Evolutionary conservation across 2,888 invertebrate species (phyloP), one percentile per base, ranked within the genome.

Genomic region (Monoplex corrugatus): DNA sequence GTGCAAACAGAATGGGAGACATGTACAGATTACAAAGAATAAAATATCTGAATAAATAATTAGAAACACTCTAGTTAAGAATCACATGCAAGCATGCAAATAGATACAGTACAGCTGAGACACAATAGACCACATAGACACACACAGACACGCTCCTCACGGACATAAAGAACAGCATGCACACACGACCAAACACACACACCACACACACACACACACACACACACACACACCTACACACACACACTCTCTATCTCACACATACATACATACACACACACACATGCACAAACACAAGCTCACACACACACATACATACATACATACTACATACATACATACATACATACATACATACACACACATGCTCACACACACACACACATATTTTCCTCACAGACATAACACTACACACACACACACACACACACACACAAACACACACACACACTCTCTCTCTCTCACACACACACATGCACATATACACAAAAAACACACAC

Each of bases 391-490:
- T n/a, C n/a, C n/a, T n/a, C n/a, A n/a, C 50, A 16, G 16, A 16
- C 50, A 50, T 50, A 16, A 8, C 50, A 50, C 16, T 8, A 50
- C 50, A 50, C 8, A 8, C 8, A 50, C 50, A 50, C 50, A 50
- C 50, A 68, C 23, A 32, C 28, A 38, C 86, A 63, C 57, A 86
- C 13, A 28, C 86, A 57, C 57, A 16, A n/a, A 32, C 8, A 32
- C 38, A 38, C 16, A 44, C 86, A 57, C 57, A 5, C 86, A 57
- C 16, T 10, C 35, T 35, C 32, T 6, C 86, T 57, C 85, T 13
- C 57, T 57, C 57, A 84, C 84, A 84, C 45, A 3, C 83, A 35
- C 83, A 38, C 44, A 43, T 10, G 8, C 84, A 84, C 45, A 84
- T 44, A 84, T 23, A 43, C 82, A 82, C 38, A 83, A 13, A 32